Base-by-base conservation (phyloP, 2,888 invertebrate species). In the Dichetophora obliterata region DNA sequence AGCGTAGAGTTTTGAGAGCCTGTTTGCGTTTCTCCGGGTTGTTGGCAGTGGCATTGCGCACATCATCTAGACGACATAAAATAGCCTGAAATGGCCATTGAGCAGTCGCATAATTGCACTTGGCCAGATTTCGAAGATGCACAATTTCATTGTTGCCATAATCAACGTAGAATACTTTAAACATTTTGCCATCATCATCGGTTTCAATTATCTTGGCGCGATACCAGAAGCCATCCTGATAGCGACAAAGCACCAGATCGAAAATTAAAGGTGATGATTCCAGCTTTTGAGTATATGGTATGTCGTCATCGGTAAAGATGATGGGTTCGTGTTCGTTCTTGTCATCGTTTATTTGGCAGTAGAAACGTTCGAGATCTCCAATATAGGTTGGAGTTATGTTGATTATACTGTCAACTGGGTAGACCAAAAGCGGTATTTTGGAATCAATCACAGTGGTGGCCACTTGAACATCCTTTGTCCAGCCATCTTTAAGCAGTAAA, bases 131-230 rank as follows among this genome's bases (percentile, higher is more conserved):
- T 0, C 77, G 43, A 0, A 87, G 61, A 3, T 77, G 75, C 0
- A 89, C 84, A 31, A 85, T 77, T 54, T 85, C 82, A 0, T 83
- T 83, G 75, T 89, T 88, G 1, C 89, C 89, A 79, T 87, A 89
- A 74, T 89, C 89, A 0, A 89, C 81, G 79, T 86, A 89, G 27
- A 88, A 86, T 1, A 89, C 86, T 70, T 85, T 82, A 69, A 83
- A 85, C 1, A 82, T 74, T 3, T 78, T 80, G 27, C 77, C 79
- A 16, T 80, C 80, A 3, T 85, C 83, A n/a, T 82, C 82, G 43
- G 83, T 81, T 3, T 86, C 85, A 31, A 86, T 70, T 2, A 89
- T 80, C 77, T 87, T 86, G 0, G 87, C 89, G 2, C 89, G 84
- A 80, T 89, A 89, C 85, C 86, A 89, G 14, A 83, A 81, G 9